These are phyloP conservation scores for Philaethria dido DNA, from an alignment of 2,888 invertebrate species.

Conservation along the genomic window DNA sequence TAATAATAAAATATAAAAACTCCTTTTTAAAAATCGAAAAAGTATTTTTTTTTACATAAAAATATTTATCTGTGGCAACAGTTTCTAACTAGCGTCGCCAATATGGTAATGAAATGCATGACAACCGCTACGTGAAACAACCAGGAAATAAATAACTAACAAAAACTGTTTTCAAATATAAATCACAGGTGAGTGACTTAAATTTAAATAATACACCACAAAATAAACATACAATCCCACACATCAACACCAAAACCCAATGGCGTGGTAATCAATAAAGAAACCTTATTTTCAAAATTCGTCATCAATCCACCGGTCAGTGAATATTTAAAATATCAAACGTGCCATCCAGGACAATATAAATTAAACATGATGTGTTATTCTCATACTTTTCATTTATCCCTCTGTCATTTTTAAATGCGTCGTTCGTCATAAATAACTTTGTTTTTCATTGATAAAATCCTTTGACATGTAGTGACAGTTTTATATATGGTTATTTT, in stretches of 20 bases:
- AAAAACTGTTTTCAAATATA: constrained; percentile 61
- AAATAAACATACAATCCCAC: constrained; percentile 20
- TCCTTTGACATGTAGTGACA: constrained; percentile 29
- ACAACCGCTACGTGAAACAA: constrained; percentile 74
- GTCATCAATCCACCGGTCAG: constrained; percentile 62
- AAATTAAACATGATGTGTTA: constrained; percentile 52
- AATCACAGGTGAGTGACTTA: constrained; percentile 68
- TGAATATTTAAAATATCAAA: constrained; percentile 46
- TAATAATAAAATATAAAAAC: not conserved
- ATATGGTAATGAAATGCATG: constrained; percentile 79
- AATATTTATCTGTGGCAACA: constrained; percentile 35
- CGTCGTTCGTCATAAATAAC: constrained; percentile 16
- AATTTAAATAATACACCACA: constrained; percentile 37
- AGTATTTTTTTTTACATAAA: not conserved
- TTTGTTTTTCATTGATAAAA: constrained; percentile 27
- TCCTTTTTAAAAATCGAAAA: not conserved
- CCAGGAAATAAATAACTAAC: constrained; percentile 75
- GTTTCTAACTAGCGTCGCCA: constrained; percentile 63
- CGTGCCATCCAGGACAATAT: constrained; percentile 45
- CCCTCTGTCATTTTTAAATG: constrained; percentile 41
- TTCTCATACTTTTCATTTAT: constrained; percentile 54
- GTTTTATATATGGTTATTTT: constrained; percentile 24
- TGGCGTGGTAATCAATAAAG: constrained; percentile 43
- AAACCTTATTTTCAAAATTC: constrained; percentile 53
- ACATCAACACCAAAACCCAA: constrained; percentile 21